These are phyloP conservation scores for Gonatopus flavifemur DNA, from an alignment of 1,140 invertebrate genomes.

Conservation along the genomic window DNA sequence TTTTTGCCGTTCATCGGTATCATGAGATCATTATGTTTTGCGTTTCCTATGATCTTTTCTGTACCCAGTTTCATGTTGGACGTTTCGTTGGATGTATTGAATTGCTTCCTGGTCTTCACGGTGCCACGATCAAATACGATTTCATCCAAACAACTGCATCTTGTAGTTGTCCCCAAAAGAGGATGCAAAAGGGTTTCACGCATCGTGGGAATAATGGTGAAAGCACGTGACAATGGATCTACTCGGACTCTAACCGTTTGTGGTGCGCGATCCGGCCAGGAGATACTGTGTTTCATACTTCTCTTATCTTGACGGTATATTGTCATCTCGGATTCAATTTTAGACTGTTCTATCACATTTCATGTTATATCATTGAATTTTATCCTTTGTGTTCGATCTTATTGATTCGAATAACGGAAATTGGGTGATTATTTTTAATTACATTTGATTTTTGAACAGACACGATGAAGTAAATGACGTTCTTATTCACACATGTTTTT, in stretches of 20 bases:
- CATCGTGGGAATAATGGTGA: constrained; percentile 38
- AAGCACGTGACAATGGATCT: constrained; percentile 38
- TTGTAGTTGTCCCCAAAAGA: neutral
- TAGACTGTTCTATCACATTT: no score
- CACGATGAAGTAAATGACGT: no score
- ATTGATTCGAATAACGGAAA: no score
- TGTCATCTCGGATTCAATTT: no score
- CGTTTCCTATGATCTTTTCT: neutral
- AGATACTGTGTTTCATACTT: constrained; percentile 41
- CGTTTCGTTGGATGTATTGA: neutral
- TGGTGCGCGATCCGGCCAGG: constrained; percentile 36
- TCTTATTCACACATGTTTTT: no score
- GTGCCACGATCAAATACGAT: constrained; percentile 10
- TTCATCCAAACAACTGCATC: constrained; percentile 15
- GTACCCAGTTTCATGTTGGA: neutral
- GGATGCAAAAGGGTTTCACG: constrained; percentile 18
- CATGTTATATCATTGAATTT: no score
- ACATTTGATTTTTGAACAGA: no score
- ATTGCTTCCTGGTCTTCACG: constrained; percentile 3
- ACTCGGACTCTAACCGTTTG: constrained; percentile 38
- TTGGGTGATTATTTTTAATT: no score
- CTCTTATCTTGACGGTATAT: constrained; percentile 18
- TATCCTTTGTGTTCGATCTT: no score
- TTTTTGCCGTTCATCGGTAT: no score
- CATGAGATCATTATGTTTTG: neutral